Evolutionary conservation across 2,113 vertebrate genomes (phyloP), one percentile per base, ranked within the genome.

Genomic region (Pluvianellus socialis): DNA sequence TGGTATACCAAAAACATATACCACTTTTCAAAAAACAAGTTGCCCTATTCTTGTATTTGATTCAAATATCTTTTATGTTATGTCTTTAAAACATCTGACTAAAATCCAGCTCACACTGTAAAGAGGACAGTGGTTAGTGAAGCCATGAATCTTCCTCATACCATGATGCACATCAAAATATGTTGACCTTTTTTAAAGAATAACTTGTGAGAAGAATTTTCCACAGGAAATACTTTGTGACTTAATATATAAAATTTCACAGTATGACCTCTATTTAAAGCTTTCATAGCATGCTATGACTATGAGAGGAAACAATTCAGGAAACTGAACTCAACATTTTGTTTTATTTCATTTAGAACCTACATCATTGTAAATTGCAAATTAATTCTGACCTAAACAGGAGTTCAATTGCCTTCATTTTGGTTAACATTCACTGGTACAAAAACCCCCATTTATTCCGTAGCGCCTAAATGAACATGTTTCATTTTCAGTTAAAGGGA

Each of bases 171-270:
- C 86, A 56, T 89, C 92, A 85, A 73, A 96, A 83, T 45, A 23
- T 40, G 27, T 85, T 95, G 94, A 85, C 17, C 84, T 94, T 96
- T 95, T 93, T 40, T 72, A 66, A 72, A 92, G 73, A 94, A 47
- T 92, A 92, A 85, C 75, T 94, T 56, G 38, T 19, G 73, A 71
- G 44, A 86, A 92, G 30, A 96, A 84, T 92, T 97, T 97, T 96
- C 91, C 92, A 86, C 40, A 71, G 68, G 83, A 96, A 97, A 74
- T 77, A 53, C 45, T 95, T 75, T 81, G 79, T 87, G 49, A 86
- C 28, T 91, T 66, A 70, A 20, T 94, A 38, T 71, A 42, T 90
- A 77, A 71, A 92, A 90, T 90, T 86, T 94, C 75, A 85, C 49
- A 92, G 82, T 53, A 77, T 4, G 7, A 88, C 66, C 55, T 90